A percentile compares a stretch with the other conserved stretches of the same genome.
These are phyloP conservation scores for Premnoplex brunnescens DNA, from an alignment of 2,797 vertebrate genomes.

Conservation along the genomic window DNA sequence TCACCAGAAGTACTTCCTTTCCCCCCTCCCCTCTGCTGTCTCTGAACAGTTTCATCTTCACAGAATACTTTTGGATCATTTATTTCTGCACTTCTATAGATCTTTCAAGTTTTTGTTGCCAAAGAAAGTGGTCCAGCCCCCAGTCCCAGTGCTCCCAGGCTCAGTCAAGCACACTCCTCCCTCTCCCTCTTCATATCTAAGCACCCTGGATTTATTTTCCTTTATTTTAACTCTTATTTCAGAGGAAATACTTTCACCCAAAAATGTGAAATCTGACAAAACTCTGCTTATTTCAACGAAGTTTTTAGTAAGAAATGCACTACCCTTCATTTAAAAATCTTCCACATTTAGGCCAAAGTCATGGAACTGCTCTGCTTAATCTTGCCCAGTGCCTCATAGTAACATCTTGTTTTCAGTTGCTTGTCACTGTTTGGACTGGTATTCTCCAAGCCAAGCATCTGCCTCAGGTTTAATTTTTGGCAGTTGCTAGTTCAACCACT, in stretches of 20 bases:
- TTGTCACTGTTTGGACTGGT: neutral
- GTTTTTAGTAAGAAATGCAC: neutral
- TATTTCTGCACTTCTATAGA: neutral
- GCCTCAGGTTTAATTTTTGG: slow-evolving; percentile 47
- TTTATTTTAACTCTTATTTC: neutral
- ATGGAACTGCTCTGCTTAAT: neutral
- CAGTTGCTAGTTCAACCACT: slow-evolving; percentile 33
- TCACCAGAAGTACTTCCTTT: neutral
- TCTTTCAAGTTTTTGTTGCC: neutral
- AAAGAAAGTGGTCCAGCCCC: neutral
- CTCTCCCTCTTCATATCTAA: neutral
- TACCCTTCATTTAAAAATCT: neutral
- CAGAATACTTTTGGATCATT: neutral
- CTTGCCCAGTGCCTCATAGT: neutral
- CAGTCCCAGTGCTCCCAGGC: neutral
- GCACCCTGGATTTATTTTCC: neutral
- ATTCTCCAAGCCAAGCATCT: slow-evolving; percentile 8
- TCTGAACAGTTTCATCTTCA: neutral
- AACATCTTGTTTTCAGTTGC: slow-evolving; percentile 13
- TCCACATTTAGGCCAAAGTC: neutral
- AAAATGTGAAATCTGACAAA: neutral
- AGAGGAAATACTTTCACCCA: neutral
- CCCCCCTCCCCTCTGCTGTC: neutral
- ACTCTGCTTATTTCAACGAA: neutral
- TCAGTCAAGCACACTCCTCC: neutral